A percentile compares a stretch with the other conserved stretches of the same genome.
Conservation (phyloP, 1,140 invertebrate species). For the Tetranychus urticae region DNA sequence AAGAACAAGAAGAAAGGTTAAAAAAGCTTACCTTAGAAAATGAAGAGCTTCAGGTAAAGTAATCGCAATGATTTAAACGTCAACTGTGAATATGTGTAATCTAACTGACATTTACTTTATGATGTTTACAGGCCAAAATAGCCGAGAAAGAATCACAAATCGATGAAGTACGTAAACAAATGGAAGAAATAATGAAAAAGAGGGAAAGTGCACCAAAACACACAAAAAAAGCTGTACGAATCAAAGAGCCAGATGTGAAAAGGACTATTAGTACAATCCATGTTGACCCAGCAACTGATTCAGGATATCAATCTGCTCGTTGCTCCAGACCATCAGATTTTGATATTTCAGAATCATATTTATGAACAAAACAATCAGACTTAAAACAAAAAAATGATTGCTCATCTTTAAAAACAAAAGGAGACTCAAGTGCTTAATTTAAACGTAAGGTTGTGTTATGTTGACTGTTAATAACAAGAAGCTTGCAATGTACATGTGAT, state of each 20-base stretch:
- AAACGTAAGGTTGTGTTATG: too few species aligned
- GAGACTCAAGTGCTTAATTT: too few species aligned
- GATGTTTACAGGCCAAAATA: neutral
- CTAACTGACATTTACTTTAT: neutral
- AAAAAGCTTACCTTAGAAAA: slow-evolving; percentile 82
- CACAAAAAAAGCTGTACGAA: slow-evolving; percentile 7
- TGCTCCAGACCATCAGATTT: slow-evolving; percentile 33
- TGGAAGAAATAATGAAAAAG: slow-evolving; percentile 8
- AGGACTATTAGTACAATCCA: neutral
- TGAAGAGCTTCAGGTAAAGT: slow-evolving; percentile 51
- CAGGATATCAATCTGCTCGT: slow-evolving; percentile 11
- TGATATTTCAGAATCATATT: slow-evolving; percentile 64
- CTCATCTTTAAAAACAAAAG: too few species aligned
- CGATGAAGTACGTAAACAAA: slow-evolving; percentile 9
- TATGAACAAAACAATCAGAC: slow-evolving; percentile 21
- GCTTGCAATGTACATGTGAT: too few species aligned
- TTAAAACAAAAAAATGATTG: too few species aligned
- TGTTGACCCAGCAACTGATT: slow-evolving; percentile 13
- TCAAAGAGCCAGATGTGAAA: slow-evolving; percentile 5
- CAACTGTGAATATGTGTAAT: too few species aligned
- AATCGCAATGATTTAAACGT: neutral
- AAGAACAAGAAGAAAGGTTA: slow-evolving; percentile 82
- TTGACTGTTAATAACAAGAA: too few species aligned
- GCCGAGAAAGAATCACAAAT: slow-evolving; percentile 15
- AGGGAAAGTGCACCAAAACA: neutral